A percentile compares a stretch with the other conserved stretches of the same genome.
Evolutionary conservation across 1,140 invertebrate species (phyloP).

Genomic region (Apis florea): DNA sequence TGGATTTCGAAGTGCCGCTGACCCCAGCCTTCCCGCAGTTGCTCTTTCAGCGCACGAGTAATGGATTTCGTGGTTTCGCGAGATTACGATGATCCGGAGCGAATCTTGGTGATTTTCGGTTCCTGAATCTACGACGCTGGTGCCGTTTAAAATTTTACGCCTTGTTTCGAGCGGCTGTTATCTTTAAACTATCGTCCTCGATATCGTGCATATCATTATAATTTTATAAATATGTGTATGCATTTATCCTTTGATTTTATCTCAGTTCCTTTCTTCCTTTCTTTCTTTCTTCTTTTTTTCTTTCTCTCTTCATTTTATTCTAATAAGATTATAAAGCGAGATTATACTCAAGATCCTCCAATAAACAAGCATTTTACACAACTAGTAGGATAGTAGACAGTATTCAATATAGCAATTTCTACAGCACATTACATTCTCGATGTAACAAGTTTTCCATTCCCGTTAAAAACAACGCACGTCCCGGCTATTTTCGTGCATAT

Average conservation of each 20-base stretch:
- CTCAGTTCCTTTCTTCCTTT: no score
- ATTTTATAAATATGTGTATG: not conserved
- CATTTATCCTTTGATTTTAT: no score
- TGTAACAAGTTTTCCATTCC: conserved; percentile 31
- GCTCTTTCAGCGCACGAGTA: not conserved
- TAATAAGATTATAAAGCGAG: no score
- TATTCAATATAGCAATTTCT: not conserved
- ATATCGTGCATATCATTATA: not conserved
- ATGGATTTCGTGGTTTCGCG: conserved; percentile 5
- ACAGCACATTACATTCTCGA: not conserved
- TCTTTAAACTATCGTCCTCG: not conserved
- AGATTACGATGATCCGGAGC: not conserved
- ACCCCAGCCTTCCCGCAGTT: not conserved
- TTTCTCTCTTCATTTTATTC: no score
- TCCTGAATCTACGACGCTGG: not conserved
- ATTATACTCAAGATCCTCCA: no score
- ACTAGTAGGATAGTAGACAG: not conserved
- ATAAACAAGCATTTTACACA: not conserved
- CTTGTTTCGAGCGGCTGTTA: not conserved
- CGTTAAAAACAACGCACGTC: conserved; percentile 11
- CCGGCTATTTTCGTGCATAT: not conserved
- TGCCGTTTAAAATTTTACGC: not conserved
- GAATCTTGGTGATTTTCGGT: not conserved
- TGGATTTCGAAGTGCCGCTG: not conserved
- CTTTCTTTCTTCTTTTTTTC: no score